These are phyloP conservation scores for Phyllostomus hastatus DNA, from an alignment of 2,113 vertebrate species.

Conservation along the genomic window DNA sequence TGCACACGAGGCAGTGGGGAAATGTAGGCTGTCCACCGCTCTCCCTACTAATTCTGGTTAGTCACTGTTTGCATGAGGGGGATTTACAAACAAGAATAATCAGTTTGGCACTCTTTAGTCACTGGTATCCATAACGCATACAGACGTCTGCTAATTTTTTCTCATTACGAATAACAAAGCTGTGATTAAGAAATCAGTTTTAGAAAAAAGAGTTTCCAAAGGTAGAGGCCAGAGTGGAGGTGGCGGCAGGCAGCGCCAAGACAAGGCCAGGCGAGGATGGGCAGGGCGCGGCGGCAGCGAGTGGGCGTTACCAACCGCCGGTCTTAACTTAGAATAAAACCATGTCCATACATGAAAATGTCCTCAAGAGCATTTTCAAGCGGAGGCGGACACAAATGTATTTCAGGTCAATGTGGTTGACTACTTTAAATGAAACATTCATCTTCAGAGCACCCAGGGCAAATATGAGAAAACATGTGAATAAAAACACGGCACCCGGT, in stretches of 20 bases:
- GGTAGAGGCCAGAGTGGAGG: background rate
- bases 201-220: background rate
- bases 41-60: background rate
- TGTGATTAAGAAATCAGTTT: background rate
- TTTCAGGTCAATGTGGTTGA: background rate
- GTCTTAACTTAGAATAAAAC: background rate
- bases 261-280: background rate
- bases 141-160: background rate
- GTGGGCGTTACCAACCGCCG: background rate
- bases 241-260: background rate
- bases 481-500: background rate
- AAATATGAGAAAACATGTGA: background rate
- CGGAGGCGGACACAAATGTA: background rate
- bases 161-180: background rate
- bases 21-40: background rate
- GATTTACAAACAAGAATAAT: background rate
- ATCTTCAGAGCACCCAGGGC: background rate
- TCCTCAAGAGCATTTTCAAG: background rate
- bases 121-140: background rate
- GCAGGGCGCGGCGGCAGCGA: background rate
- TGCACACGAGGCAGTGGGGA: background rate
- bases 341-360: background rate
- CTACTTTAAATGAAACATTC: background rate
- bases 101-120: background rate
- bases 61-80: background rate